Base-by-base conservation (phyloP, 1,140 invertebrate species). In the Euura lappo region DNA sequence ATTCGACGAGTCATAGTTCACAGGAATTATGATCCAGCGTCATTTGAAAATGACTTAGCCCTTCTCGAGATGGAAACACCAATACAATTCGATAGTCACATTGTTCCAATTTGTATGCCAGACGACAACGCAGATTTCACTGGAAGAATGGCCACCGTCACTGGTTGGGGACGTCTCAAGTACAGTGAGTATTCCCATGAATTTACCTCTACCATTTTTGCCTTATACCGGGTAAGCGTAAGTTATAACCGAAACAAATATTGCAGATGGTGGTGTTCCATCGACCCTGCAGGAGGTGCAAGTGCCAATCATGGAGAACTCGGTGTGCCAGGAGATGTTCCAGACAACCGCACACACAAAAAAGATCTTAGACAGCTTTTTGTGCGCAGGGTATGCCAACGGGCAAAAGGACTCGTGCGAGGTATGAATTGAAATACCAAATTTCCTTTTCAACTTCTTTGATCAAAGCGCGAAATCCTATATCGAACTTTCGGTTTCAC, bases 371-470 rank as follows among this genome's bases (percentile, higher is more conserved):
- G 92, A 92, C 60, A 96, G 95, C 72, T 98, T 98, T 87, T 89
- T 98, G n/a, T 98, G 97, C 80, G 97, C 97, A 10, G 97, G 97
- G 51, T 98, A 98, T 83, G 93, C 94, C 42, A 95, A 95, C 78
- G 97, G 97, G 5, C 94, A 96, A 79, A 96, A 96, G 84, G 97
- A 98, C 82, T 97, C 96, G 2, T 98, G 97, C 87, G 96, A 98
- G 91, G 96, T 97, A 89, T 88, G 86, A 86, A 60, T 60, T n/a
- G 6, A 5, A 60, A 60, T 60, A 28, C 51, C 3, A 6, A 11
- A 60, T 6, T 60, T 6, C 10, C 13, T 6, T 6, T 60, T 60
- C 8, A 60, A 60, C 13, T 60, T 60, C 13, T 4, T 60, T 6
- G 8, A 60, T 60, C 51, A 60, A 60, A 60, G 51, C 13, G 13